Evolutionary conservation across 2,888 invertebrate genomes (phyloP).

Genomic region (Coremacera marginata): DNA sequence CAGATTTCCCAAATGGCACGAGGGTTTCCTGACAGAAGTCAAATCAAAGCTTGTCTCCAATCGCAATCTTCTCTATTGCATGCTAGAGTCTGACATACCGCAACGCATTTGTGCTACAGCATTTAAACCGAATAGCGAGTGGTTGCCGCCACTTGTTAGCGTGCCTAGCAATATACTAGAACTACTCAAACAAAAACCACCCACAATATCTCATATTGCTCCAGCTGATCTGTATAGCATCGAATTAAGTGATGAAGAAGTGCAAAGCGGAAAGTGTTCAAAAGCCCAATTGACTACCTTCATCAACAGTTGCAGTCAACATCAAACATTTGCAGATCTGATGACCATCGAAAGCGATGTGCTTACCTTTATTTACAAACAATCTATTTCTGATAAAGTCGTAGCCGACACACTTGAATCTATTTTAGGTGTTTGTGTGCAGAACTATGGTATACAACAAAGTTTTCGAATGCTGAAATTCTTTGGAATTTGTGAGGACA

Average conservation of each 20-base stretch:
- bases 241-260: slow-evolving; percentile 69
- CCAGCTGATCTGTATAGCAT: slow-evolving; percentile 71
- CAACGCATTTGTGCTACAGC: slow-evolving; percentile 67
- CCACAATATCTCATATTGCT: slow-evolving; percentile 55
- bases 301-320: slow-evolving; percentile 51
- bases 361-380: slow-evolving; percentile 69
- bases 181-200: slow-evolving; percentile 51
- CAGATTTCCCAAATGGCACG: slow-evolving; percentile 75
- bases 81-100: slow-evolving; percentile 59
- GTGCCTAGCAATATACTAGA: slow-evolving; percentile 71
- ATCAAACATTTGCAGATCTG: slow-evolving; percentile 7
- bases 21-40: slow-evolving; percentile 80
- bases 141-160: slow-evolving; percentile 84
- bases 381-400: slow-evolving; percentile 74
- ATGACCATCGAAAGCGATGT: slow-evolving; percentile 38
- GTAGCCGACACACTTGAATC: slow-evolving; percentile 87
- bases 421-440: slow-evolving; percentile 81
- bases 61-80: slow-evolving; percentile 86
- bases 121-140: slow-evolving; percentile 79
- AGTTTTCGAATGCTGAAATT: slow-evolving; percentile 74
- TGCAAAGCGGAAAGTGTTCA: slow-evolving; percentile 58
- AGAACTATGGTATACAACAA: slow-evolving; percentile 69
- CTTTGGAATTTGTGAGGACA: slow-evolving; percentile 74
- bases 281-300: slow-evolving; percentile 55
- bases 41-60: slow-evolving; percentile 81